Evolutionary conservation across 2,888 invertebrate species (phyloP).

Genomic region (Oscheius sp.): DNA sequence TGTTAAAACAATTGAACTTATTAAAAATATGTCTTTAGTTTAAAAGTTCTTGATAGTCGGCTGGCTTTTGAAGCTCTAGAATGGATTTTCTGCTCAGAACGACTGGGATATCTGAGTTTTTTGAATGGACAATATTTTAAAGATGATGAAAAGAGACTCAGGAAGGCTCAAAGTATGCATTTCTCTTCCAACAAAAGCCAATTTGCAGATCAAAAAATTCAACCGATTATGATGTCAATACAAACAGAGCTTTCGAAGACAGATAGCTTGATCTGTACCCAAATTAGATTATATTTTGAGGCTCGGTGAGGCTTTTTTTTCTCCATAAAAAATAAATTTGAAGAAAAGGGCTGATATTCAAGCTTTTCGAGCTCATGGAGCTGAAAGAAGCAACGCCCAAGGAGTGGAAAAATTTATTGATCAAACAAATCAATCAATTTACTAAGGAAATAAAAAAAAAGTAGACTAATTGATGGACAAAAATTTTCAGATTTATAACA

Average conservation of each 20-base stretch:
- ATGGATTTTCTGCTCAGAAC: slow-evolving; percentile 25
- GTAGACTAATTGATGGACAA: not conserved
- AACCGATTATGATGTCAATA: too few relatives aligned
- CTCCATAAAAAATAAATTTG: not conserved
- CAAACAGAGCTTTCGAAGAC: slow-evolving; percentile 7
- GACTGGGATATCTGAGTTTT: slow-evolving; percentile 16
- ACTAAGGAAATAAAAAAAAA: slow-evolving; percentile 7
- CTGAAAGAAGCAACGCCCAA: slow-evolving; percentile 11
- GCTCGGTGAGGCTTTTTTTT: slow-evolving; percentile 10
- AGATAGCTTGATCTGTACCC: slow-evolving; percentile 14
- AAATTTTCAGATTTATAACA: slow-evolving; percentile 37
- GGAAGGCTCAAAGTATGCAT: not conserved
- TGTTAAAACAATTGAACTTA: not conserved
- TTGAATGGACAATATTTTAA: slow-evolving; percentile 17
- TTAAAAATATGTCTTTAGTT: not conserved
- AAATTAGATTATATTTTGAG: slow-evolving; percentile 24
- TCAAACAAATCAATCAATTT: slow-evolving; percentile 15
- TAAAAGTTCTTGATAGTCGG: not conserved
- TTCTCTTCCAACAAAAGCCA: not conserved
- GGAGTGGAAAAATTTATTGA: slow-evolving; percentile 1
- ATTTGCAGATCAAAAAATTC: too few relatives aligned
- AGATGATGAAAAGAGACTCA: not conserved
- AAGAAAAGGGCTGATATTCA: slow-evolving; percentile 17
- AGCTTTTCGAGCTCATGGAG: not conserved
- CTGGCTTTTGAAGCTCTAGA: slow-evolving; percentile 20